Conservation (phyloP, 1,140 invertebrate species). For the Goniozus legneri region DNA sequence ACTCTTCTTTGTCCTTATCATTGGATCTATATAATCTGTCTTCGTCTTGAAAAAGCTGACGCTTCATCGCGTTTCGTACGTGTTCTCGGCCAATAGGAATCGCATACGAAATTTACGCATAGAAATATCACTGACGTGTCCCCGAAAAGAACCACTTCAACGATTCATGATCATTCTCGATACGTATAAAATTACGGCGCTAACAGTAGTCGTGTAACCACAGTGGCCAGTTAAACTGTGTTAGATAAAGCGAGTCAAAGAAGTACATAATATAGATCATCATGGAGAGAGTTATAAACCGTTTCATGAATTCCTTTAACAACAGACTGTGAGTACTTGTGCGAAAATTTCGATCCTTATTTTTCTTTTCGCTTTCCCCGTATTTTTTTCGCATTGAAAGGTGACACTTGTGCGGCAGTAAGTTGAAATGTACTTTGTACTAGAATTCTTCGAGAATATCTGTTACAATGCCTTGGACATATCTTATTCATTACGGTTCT, state of each 20-base stretch:
- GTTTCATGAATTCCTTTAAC: slow-evolving; percentile 46
- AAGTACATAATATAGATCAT: slow-evolving; percentile 16
- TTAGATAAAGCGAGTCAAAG: slow-evolving; percentile 4
- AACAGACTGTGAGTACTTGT: slow-evolving; percentile 47
- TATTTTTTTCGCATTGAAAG: too few species aligned
- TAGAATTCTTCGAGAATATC: background rate
- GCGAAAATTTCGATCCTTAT: background rate
- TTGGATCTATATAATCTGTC: too few species aligned
- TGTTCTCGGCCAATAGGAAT: slow-evolving; percentile 18
- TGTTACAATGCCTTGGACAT: background rate
- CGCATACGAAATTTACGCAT: slow-evolving; percentile 20
- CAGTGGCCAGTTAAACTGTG: slow-evolving; percentile 11
- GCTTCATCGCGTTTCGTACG: too few species aligned
- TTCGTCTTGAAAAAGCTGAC: too few species aligned
- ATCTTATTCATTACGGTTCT: slow-evolving; percentile 10
- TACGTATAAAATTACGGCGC: slow-evolving; percentile 19
- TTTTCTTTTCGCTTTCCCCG: background rate
- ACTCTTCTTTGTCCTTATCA: too few species aligned
- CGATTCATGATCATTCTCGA: slow-evolving; percentile 38
- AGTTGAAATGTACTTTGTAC: background rate
- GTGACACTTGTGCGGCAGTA: too few species aligned
- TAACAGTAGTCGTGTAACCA: slow-evolving; percentile 2
- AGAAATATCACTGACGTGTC: slow-evolving; percentile 52
- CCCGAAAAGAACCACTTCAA: slow-evolving; percentile 32
- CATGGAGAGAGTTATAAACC: slow-evolving; percentile 41